These are phyloP conservation scores for Leptodirus hochenwartii DNA, from an alignment of 2,888 invertebrate genomes.

Conservation along the genomic window DNA sequence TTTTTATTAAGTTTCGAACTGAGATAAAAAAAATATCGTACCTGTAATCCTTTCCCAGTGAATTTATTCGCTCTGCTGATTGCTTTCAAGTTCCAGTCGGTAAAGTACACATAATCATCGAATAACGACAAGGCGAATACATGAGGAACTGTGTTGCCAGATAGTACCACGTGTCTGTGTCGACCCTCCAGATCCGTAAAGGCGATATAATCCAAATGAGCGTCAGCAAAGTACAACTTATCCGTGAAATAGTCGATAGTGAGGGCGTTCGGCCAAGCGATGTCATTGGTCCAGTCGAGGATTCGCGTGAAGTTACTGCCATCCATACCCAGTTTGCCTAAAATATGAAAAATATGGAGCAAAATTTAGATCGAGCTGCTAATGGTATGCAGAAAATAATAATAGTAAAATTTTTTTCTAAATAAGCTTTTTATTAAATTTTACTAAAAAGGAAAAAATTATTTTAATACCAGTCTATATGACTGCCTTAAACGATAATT, in stretches of 20 bases:
- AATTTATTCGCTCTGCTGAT: constrained; percentile 86
- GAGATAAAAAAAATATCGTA: too few species aligned
- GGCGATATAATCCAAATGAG: constrained; percentile 94
- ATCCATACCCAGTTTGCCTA: constrained; percentile 48
- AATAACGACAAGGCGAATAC: constrained; percentile 89
- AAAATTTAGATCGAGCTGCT: too few species aligned
- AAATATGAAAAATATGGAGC: too few species aligned
- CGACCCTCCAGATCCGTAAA: constrained; percentile 84
- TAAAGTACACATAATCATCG: constrained; percentile 90
- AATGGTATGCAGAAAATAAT: too few species aligned
- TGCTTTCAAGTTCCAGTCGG: constrained; percentile 94
- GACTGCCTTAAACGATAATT: too few species aligned
- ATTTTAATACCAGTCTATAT: too few species aligned
- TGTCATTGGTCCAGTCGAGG: constrained; percentile 79
- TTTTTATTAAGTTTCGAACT: too few species aligned
- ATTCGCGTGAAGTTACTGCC: constrained; percentile 80
- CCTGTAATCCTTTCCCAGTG: constrained; percentile 62
- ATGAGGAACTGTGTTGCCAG: constrained; percentile 72
- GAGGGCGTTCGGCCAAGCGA: constrained; percentile 97
- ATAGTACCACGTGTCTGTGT: constrained; percentile 64
- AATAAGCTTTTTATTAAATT: too few species aligned
- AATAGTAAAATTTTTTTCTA: too few species aligned
- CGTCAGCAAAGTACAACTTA: constrained; percentile 93
- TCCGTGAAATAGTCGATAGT: constrained; percentile 94
- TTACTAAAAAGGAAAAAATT: too few species aligned